Conservation (phyloP, 2,113 vertebrate species). For the Eubucco bourcierii region DNA sequence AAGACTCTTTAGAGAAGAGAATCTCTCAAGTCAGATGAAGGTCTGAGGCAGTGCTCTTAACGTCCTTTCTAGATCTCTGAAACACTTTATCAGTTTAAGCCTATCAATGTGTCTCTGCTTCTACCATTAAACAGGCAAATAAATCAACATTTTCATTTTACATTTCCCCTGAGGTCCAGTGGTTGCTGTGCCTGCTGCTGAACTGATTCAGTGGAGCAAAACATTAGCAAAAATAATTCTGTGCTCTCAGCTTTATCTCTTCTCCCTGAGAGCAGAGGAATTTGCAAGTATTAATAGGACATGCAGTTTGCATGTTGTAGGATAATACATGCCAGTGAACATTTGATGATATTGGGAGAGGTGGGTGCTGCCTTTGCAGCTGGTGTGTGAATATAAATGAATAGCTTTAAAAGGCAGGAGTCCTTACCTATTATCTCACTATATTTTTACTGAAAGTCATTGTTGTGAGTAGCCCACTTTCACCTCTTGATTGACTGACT, state of each 20-base stretch:
- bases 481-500: background rate
- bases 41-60: background rate
- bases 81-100: constrained; percentile 29
- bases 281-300: background rate
- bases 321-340: background rate
- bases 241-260: constrained; percentile 5
- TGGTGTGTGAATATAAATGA: background rate
- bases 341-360: background rate
- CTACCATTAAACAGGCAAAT: constrained; percentile 39
- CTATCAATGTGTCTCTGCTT: constrained; percentile 30
- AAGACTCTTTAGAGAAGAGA: constrained; percentile 9
- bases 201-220: constrained; percentile 60
- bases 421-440: background rate
- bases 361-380: background rate
- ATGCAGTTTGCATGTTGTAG: background rate
- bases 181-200: constrained; percentile 23
- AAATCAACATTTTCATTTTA: constrained; percentile 42
- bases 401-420: background rate
- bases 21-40: background rate
- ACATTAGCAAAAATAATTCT: constrained; percentile 23
- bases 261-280: constrained; percentile 5
- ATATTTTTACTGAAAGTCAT: background rate
- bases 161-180: constrained; percentile 15
- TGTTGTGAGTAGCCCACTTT: background rate
- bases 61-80: background rate